Evolutionary conservation across 2,797 vertebrate species (phyloP).

Genomic region (Anisognathus igniventris): DNA sequence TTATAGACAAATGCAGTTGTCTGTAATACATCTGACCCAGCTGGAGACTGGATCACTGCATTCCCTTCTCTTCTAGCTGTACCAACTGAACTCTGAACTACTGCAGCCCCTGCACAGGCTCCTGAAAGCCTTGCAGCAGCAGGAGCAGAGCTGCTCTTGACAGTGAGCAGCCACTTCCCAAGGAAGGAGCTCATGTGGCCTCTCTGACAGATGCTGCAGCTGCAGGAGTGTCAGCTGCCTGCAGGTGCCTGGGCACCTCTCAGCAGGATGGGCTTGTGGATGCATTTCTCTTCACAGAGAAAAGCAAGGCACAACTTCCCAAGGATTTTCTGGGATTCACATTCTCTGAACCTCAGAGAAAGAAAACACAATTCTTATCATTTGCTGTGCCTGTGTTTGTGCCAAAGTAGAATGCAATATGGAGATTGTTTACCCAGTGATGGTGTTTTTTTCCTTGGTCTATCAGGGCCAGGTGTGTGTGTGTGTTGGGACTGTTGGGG

Average conservation of each 20-base stretch:
- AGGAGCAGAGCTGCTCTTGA: background rate
- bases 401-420: too few relatives aligned
- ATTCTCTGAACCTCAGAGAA: too few relatives aligned
- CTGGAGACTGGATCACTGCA: background rate
- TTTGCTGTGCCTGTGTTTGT: too few relatives aligned
- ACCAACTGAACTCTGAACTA: background rate
- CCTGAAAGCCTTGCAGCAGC: background rate
- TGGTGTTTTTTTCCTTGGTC: too few relatives aligned
- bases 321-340: too few relatives aligned
- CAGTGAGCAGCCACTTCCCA: background rate
- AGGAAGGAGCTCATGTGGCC: background rate
- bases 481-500: too few relatives aligned
- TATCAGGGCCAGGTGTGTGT: too few relatives aligned
- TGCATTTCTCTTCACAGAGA: too few relatives aligned
- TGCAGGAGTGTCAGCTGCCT: background rate
- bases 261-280: background rate
- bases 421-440: too few relatives aligned
- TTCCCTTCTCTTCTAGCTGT: background rate
- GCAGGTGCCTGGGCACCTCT: background rate
- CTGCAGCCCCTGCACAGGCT: background rate
- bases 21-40: rapidly evolving
- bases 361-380: too few relatives aligned
- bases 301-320: too few relatives aligned
- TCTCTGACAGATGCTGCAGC: background rate
- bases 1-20: background rate